Evolutionary conservation across 2,888 invertebrate genomes (phyloP).

Genomic region (Pardosa pseudoannulata): DNA sequence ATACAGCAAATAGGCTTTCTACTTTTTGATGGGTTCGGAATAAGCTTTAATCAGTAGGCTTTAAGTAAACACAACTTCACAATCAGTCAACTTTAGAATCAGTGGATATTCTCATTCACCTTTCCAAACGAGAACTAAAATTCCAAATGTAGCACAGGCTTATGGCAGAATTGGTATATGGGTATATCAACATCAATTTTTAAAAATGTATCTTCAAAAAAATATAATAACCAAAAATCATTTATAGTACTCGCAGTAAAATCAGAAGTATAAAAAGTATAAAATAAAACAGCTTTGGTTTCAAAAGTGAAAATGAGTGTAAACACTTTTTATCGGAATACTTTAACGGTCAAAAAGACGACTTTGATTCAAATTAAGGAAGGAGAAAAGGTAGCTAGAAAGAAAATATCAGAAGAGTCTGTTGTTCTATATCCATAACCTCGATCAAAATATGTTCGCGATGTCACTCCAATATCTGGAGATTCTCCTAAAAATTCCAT

Average conservation of each 20-base stretch:
- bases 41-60: too few relatives aligned
- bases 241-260: not conserved
- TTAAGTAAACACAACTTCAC: too few relatives aligned
- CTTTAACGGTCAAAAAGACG: too few relatives aligned
- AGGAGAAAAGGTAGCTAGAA: not conserved
- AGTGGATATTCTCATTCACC: too few relatives aligned
- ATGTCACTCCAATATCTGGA: not conserved
- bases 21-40: too few relatives aligned
- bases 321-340: constrained; percentile 7
- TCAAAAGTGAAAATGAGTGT: not conserved
- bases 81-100: too few relatives aligned
- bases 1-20: not conserved
- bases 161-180: not conserved
- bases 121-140: too few relatives aligned
- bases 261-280: not conserved
- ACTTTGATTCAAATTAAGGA: not conserved
- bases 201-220: constrained; percentile 32
- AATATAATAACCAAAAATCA: not conserved
- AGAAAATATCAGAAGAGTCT: not conserved
- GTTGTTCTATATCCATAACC: not conserved
- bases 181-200: not conserved
- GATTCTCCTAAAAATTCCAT: too few relatives aligned
- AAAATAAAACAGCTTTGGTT: not conserved
- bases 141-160: not conserved
- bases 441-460: not conserved